A percentile compares a stretch with the other conserved stretches of the same genome.
These are phyloP conservation scores for Latrodectus geometricus DNA, from an alignment of 1,140 invertebrate genomes.

Conservation along the genomic window DNA sequence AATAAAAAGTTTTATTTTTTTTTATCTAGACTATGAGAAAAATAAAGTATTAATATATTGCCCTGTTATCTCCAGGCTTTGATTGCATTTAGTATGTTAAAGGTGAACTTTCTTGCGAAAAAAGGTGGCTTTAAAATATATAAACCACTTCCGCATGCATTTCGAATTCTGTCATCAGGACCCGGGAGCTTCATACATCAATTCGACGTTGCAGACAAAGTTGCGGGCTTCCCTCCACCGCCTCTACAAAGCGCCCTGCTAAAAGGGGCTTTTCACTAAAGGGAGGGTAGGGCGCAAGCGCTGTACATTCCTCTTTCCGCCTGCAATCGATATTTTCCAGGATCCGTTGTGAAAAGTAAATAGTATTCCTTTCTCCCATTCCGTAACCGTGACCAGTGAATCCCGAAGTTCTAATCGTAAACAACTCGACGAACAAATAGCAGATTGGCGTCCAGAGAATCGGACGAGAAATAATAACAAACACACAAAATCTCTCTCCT, in stretches of 20 bases:
- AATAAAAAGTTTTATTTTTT: no score
- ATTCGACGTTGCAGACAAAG: constrained; percentile 43
- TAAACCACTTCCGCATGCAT: constrained; percentile 21
- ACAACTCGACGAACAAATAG: constrained; percentile 30
- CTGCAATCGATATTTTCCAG: constrained; percentile 55
- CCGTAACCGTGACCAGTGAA: constrained; percentile 9
- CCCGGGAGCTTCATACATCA: constrained; percentile 35
- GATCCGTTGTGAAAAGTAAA: constrained; percentile 57
- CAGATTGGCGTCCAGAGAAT: not conserved
- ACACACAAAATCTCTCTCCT: not conserved
- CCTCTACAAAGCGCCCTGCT: constrained; percentile 7
- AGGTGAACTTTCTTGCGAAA: no score
- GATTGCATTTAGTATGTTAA: no score
- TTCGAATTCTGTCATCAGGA: constrained; percentile 18
- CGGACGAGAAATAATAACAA: not conserved
- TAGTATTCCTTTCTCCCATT: constrained; percentile 5
- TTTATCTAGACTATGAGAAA: no score
- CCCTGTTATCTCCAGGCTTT: no score
- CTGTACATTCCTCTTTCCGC: not conserved
- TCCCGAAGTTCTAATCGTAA: constrained; percentile 34
- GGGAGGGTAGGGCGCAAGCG: not conserved
- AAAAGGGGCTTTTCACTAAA: not conserved
- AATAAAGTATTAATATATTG: no score
- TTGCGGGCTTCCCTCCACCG: constrained; percentile 27
- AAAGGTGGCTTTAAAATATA: no score